Conservation (phyloP, 2,113 vertebrate species). For the Psephotus haematonotus region DNA sequence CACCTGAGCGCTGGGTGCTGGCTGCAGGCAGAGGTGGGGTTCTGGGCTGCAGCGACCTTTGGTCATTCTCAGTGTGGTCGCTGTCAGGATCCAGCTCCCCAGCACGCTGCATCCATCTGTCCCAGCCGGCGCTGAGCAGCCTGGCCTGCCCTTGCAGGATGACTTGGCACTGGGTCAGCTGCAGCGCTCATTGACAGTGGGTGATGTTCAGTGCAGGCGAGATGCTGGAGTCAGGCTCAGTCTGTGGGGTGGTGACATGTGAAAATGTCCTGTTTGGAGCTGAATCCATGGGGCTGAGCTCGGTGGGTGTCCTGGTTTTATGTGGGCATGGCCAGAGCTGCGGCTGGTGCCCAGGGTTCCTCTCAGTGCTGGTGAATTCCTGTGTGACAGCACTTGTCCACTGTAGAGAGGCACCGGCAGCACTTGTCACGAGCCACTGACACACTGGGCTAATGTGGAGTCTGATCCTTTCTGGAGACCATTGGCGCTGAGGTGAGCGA, state of each 20-base stretch:
- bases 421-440: rapidly evolving
- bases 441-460: not conserved
- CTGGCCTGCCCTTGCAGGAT: not conserved
- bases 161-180: not conserved
- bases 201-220: not conserved
- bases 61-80: rapidly evolving
- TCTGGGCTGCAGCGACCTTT: not conserved
- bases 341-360: not conserved
- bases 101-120: rapidly evolving
- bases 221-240: not conserved
- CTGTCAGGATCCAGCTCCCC: not conserved
- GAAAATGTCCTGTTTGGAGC: not conserved
- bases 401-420: not conserved
- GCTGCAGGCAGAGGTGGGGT: not conserved
- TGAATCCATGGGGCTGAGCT: not conserved
- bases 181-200: rapidly evolving
- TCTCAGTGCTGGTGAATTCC: not conserved
- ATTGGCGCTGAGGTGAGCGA: rapidly evolving
- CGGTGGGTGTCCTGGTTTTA: not conserved
- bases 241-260: not conserved
- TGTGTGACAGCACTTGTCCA: not conserved
- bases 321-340: not conserved
- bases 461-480: not conserved
- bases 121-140: not conserved
- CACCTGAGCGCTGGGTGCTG: rapidly evolving